phyloP scores from a whole-genome alignment of 1,140 invertebrate species.

The Drosophila sturtevanti region DNA sequence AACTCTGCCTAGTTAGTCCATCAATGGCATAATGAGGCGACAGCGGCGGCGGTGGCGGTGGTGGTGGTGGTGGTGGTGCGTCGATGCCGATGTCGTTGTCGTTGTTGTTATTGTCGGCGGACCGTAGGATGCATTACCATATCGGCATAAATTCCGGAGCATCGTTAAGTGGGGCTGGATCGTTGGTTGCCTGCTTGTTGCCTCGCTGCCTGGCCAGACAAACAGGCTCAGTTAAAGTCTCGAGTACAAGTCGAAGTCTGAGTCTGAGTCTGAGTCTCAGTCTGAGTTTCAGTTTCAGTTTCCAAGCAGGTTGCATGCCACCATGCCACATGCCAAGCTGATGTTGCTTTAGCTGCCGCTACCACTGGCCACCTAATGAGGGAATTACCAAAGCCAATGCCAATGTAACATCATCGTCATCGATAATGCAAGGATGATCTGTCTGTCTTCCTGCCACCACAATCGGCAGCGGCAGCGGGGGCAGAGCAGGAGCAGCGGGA shows the following conservation, averaged over 20 bases:
- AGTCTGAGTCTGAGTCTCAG: neutral
- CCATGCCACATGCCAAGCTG: slow-evolving; percentile 17
- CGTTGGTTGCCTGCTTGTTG: slow-evolving; percentile 18
- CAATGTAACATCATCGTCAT: slow-evolving; percentile 17
- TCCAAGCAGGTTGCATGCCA: slow-evolving; percentile 16
- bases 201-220: slow-evolving; percentile 32
- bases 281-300: neutral
- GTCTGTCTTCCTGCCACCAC: neutral
- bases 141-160: slow-evolving; percentile 82
- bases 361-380: slow-evolving; percentile 17
- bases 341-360: neutral
- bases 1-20: slow-evolving; percentile 80
- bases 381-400: slow-evolving; percentile 15
- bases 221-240: neutral
- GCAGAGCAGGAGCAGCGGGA: neutral
- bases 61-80: slow-evolving; percentile 28
- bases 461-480: neutral
- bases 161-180: slow-evolving; percentile 74
- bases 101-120: slow-evolving; percentile 28
- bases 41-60: slow-evolving; percentile 1
- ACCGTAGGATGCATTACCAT: slow-evolving; percentile 74
- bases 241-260: neutral
- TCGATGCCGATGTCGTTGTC: slow-evolving; percentile 21
- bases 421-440: slow-evolving; percentile 15
- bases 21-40: slow-evolving; percentile 82